These are phyloP conservation scores for Phalacrocorax brasilianus DNA, from an alignment of 2,113 vertebrate genomes.

Conservation along the genomic window DNA sequence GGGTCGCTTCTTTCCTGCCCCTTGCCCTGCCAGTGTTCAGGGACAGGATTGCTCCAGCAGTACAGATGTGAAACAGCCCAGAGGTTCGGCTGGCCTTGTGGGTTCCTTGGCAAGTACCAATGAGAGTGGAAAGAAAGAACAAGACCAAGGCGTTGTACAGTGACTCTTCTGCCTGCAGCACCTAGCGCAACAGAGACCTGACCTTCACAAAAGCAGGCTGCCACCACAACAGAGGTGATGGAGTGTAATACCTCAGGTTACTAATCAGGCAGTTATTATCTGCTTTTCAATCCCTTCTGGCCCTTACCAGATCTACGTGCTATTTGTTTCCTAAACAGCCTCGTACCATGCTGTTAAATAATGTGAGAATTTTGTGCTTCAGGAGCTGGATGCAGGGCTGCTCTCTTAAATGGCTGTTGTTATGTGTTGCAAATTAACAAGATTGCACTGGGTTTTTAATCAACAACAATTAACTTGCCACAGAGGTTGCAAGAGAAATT, in stretches of 20 bases:
- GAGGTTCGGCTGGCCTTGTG: background rate
- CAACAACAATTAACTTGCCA: slow-evolving; percentile 36
- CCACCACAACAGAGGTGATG: background rate
- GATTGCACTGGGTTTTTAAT: slow-evolving; percentile 39
- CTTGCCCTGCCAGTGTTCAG: rapidly evolving
- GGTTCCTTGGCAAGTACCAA: background rate
- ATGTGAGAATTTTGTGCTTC: background rate
- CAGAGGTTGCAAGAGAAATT: background rate
- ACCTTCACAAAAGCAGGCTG: background rate
- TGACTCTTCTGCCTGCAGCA: background rate
- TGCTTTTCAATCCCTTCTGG: background rate
- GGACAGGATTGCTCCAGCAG: background rate
- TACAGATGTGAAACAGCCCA: background rate
- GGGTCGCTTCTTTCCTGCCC: background rate
- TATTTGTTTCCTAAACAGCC: background rate
- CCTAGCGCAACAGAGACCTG: background rate
- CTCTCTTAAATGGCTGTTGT: slow-evolving; percentile 20
- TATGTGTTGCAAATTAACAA: slow-evolving; percentile 31
- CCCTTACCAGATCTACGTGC: background rate
- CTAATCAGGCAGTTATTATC: background rate
- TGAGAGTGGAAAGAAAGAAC: background rate
- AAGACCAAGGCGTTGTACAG: rapidly evolving
- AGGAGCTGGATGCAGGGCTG: background rate
- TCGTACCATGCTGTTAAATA: background rate
- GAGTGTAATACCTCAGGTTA: background rate